A percentile compares a stretch with the other conserved stretches of the same genome.
Evolutionary conservation across 1,140 invertebrate species (phyloP).

Genomic region (Magallana gigas): DNA sequence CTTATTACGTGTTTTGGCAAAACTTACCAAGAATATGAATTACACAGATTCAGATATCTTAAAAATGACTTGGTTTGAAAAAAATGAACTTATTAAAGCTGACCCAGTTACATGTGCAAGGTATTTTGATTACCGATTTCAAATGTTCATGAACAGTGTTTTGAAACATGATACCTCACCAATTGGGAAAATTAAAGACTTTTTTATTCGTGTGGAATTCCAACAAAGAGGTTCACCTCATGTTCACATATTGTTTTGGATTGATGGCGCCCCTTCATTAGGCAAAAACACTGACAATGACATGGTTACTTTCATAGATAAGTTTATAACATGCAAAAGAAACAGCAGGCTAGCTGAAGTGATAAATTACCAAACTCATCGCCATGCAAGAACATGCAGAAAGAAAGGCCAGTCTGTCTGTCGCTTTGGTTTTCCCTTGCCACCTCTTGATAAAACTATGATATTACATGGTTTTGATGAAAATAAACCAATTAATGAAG

Average conservation of each 20-base stretch:
- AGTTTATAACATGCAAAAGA: slow-evolving; percentile 51
- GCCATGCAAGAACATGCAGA: slow-evolving; percentile 59
- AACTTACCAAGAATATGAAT: not conserved
- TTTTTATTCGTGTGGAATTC: slow-evolving; percentile 49
- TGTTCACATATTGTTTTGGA: slow-evolving; percentile 78
- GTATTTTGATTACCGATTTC: slow-evolving; percentile 22
- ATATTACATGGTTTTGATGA: slow-evolving; percentile 51
- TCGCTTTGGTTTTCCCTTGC: slow-evolving; percentile 62
- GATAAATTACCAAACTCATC: slow-evolving; percentile 56
- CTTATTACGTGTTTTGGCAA: slow-evolving; percentile 21
- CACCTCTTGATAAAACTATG: slow-evolving; percentile 54
- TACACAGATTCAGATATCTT: slow-evolving; percentile 27
- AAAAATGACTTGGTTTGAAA: slow-evolving; percentile 27
- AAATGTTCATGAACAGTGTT: slow-evolving; percentile 25
- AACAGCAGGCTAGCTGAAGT: slow-evolving; percentile 29
- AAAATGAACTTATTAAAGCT: slow-evolving; percentile 39
- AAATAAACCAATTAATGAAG: not conserved
- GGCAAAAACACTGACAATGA: slow-evolving; percentile 22
- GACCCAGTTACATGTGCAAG: slow-evolving; percentile 49
- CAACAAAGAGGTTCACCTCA: slow-evolving; percentile 77
- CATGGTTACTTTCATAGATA: slow-evolving; percentile 57
- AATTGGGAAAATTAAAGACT: not conserved
- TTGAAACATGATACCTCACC: slow-evolving; percentile 42
- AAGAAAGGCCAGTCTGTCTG: slow-evolving; percentile 56
- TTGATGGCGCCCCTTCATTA: slow-evolving; percentile 73